Evolutionary conservation across 2,113 vertebrate genomes (phyloP).

Genomic region (Zootoca vivipara): DNA sequence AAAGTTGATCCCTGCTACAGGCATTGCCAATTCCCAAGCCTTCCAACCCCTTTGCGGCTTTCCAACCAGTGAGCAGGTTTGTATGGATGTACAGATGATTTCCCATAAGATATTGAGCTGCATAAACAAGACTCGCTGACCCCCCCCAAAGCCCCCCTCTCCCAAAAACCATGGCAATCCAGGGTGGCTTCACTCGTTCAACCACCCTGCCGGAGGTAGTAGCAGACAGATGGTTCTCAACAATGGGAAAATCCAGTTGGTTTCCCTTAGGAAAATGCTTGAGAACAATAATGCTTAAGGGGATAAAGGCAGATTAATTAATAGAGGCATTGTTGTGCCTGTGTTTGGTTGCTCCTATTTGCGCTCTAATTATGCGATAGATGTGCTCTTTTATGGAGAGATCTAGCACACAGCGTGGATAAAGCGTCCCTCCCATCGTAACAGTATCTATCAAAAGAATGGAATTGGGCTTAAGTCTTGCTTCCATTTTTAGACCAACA

Average conservation of each 20-base stretch:
- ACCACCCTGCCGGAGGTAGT: neutral
- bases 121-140: neutral
- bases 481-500: neutral
- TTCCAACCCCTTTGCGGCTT: neutral
- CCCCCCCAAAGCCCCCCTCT: neutral
- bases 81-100: too few relatives aligned
- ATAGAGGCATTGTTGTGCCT: slow-evolving; percentile 3
- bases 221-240: slow-evolving; percentile 5
- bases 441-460: neutral
- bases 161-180: neutral
- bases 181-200: neutral
- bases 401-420: neutral
- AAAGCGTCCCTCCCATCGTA: neutral
- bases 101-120: neutral
- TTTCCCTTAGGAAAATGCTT: slow-evolving; percentile 7
- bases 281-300: neutral
- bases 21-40: neutral
- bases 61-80: neutral
- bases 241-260: slow-evolving; percentile 17
- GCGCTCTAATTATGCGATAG: neutral
- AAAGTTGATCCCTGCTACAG: too few relatives aligned
- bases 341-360: neutral
- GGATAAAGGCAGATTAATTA: slow-evolving; percentile 24
- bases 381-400: neutral
- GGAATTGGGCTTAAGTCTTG: neutral